These are phyloP conservation scores for Pseudopleuronectes americanus DNA, from an alignment of 2,797 vertebrate genomes.

Conservation along the genomic window DNA sequence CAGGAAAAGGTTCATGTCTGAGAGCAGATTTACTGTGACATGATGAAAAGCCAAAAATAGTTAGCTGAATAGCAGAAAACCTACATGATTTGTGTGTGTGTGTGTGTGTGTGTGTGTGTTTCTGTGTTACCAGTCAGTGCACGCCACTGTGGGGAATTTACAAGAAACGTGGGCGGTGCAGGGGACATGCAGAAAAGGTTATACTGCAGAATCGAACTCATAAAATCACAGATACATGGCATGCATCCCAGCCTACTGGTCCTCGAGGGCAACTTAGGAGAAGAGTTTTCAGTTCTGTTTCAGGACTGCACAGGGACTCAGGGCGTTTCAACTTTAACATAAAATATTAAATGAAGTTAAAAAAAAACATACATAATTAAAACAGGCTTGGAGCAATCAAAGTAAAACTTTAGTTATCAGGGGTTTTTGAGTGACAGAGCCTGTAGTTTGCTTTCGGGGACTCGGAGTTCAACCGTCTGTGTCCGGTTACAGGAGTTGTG, in stretches of 20 bases:
- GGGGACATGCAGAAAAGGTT: constrained; percentile 61
- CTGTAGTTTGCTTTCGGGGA: constrained; percentile 19
- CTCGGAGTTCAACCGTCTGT: constrained; percentile 38
- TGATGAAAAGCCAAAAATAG: too few species aligned
- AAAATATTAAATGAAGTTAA: constrained; percentile 13
- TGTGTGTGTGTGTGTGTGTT: neutral
- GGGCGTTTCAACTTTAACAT: constrained; percentile 8
- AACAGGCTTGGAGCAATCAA: constrained; percentile 4
- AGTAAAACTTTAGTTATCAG: constrained; percentile 5
- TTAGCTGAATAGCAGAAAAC: too few species aligned
- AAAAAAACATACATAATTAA: constrained; percentile 4
- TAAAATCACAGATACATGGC: constrained; percentile 52
- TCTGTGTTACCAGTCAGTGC: constrained; percentile 27
- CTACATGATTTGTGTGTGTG: neutral
- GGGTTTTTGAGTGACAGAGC: neutral
- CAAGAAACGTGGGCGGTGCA: constrained; percentile 2
- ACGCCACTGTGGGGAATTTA: constrained; percentile 31
- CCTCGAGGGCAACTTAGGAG: constrained; percentile 21
- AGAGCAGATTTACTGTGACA: too few species aligned
- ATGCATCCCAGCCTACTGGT: constrained; percentile 39
- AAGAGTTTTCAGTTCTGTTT: constrained; percentile 12
- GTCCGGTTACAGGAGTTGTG: too few species aligned
- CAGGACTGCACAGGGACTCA: neutral
- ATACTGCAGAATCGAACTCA: constrained; percentile 36
- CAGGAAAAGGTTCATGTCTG: too few species aligned